These are phyloP conservation scores for Platalea minor DNA, from an alignment of 2,797 vertebrate genomes.

Conservation along the genomic window DNA sequence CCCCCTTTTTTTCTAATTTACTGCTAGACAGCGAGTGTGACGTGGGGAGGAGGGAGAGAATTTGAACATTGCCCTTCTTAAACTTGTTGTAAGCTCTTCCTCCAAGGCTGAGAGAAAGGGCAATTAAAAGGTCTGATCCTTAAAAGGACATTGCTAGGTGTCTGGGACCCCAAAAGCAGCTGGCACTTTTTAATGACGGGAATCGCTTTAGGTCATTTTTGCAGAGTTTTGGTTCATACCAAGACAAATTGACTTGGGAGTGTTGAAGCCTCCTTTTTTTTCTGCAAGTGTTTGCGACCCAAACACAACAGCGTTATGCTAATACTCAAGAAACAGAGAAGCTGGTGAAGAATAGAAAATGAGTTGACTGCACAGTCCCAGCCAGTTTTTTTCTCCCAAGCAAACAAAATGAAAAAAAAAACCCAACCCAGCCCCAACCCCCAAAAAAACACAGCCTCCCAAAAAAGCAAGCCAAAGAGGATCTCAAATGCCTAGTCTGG, in stretches of 20 bases:
- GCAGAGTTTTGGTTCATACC: not conserved
- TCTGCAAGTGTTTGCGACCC: slow-evolving; percentile 8
- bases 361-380: slow-evolving; percentile 22
- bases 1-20: not conserved
- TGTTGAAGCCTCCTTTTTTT: slow-evolving; percentile 47
- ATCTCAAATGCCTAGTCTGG: not conserved
- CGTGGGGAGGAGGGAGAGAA: not conserved
- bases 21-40: not conserved
- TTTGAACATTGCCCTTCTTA: not conserved
- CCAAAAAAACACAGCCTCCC: not conserved
- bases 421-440: not conserved
- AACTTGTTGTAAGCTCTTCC: not conserved
- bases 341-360: slow-evolving; percentile 13
- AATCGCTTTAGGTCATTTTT: not conserved
- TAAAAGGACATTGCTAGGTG: slow-evolving; percentile 75
- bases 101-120: not conserved
- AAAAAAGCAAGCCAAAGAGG: not conserved
- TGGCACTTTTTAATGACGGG: not conserved
- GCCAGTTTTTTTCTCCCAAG: slow-evolving; percentile 36
- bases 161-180: slow-evolving; percentile 57
- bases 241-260: not conserved
- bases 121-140: slow-evolving; percentile 63
- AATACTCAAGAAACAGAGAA: slow-evolving; percentile 35
- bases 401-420: slow-evolving; percentile 30
- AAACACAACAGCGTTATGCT: slow-evolving; percentile 47